Evolutionary conservation across 2,888 invertebrate genomes (phyloP), one percentile per base, ranked within the genome.

Genomic region (Zonitis immaculata): DNA sequence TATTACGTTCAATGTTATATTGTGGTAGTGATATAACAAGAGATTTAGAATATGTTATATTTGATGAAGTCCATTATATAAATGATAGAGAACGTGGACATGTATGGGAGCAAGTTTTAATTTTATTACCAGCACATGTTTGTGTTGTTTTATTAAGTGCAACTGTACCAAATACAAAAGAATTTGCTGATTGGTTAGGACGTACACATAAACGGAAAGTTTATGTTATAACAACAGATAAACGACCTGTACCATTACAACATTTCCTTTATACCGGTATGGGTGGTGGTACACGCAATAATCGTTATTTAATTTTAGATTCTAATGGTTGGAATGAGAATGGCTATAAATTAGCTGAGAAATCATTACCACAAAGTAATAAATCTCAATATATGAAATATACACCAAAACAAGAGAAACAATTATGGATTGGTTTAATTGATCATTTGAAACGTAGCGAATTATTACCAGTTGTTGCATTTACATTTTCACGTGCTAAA

Each of bases 31-130:
- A 98, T 69, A 88, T 95, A 49, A 89, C 96, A 0, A 83, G 96
- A 42, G 98, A 99, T 75, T 79, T 99, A 49, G 98, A 99, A 74
- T 99, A 95, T 79, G 99, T 99, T 2, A 94, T 99, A 67, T 99
- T 99, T 73, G 99, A 99, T 76, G 99, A 99, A 78, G 68, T 98
- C 6, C 99, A 99, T 75, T 99, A 99, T 71, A 94, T 99, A 59
- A 99, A 98, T 75, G 95, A 99, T 54, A 69, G 71, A 55, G 74
- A 75, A 86, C 80, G 99, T 58, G 99, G 99, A 9, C 95, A 98
- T 70, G 99, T 99, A 0, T 99, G 99, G 99, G 99, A 99, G 76
- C 98, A 99, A 77, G 95, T 74, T 4, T 79, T 99, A 3, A 99
- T 99, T 65, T 82, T 99, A 72, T 77, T 99, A 48, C 98, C 99